These are phyloP conservation scores for Papilio glaucus DNA, from an alignment of 1,140 invertebrate genomes.

Conservation along the genomic window DNA sequence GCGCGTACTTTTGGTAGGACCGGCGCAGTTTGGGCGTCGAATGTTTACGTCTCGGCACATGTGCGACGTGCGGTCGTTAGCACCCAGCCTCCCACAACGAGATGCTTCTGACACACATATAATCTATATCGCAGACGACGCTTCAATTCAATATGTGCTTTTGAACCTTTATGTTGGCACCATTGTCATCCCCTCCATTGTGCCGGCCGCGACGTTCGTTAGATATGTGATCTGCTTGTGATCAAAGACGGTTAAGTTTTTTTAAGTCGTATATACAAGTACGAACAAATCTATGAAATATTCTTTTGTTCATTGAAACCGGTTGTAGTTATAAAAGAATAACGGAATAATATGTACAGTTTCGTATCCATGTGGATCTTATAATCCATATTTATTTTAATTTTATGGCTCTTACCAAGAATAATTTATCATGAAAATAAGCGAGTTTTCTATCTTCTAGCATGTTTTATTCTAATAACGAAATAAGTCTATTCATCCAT, in stretches of 20 bases:
- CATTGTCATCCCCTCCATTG: conserved; percentile 8
- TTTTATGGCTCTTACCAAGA: too few relatives aligned
- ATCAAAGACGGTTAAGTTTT: conserved; percentile 1
- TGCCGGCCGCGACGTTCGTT: neutral
- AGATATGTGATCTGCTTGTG: neutral
- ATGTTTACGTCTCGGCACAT: too few relatives aligned
- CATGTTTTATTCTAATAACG: too few relatives aligned
- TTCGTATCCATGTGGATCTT: too few relatives aligned
- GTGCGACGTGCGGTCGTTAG: conserved; percentile 40
- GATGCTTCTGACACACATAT: conserved; percentile 35
- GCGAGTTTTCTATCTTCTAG: too few relatives aligned
- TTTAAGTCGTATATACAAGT: neutral
- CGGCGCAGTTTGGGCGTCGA: too few relatives aligned
- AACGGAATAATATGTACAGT: too few relatives aligned
- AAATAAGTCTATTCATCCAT: neutral
- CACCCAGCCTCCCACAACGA: conserved; percentile 50
- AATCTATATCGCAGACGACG: conserved; percentile 24
- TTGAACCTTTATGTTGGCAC: conserved; percentile 31
- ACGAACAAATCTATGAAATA: neutral
- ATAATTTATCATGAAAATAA: too few relatives aligned
- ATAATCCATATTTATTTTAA: too few relatives aligned
- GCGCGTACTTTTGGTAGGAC: conserved; percentile 23
- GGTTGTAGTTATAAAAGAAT: too few relatives aligned
- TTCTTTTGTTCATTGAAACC: neutral
- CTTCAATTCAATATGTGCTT: neutral